Evolutionary conservation across 2,888 invertebrate genomes (phyloP), one percentile per base, ranked within the genome.

Genomic region (Brenthis daphne): DNA sequence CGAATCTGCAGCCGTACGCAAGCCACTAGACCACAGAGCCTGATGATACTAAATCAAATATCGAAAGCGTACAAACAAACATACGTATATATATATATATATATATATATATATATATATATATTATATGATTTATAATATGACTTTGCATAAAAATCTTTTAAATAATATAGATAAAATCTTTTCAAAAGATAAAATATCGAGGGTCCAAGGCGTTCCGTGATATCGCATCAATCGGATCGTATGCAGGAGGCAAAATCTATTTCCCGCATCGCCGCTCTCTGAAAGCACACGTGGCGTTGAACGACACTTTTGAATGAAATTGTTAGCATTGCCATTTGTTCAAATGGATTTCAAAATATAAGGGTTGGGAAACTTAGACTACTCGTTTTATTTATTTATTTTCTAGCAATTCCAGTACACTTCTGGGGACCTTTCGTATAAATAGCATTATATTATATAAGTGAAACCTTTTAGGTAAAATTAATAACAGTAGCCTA

Each of bases 261-360:
- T 43, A 63, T 63, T 63, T 63, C 43, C 63, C 63, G 63, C 63
- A 63, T 63, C 63, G 63, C 37, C 53, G 67, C 67, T 50, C 56
- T 51, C 51, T 5, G 56, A 61, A 16, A 56, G 67, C 67, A 55
- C 67, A 67, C 61, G 67, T 63, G 56, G 43, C 63, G 63, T 61
- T 63, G 61, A 67, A 51, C 67, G 63, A 67, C 61, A 63, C 55
- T 67, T 67, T 57, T 67, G 67, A 56, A 67, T 24, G 63, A 57
- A 67, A 67, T 63, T 63, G 67, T 67, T 67, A 57, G 56, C 67
- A 61, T 61, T 67, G 67, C 67, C 61, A 51, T 56, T 67, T 67
- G 55, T 61, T 55, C 51, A 50, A 56, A 50, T 61, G 37, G 61
- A 50, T 60, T 50, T 29, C 50, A 60, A 60, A 60, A 60, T 11